Percentiles rank a stretch among this genome's conserved stretches.
Conservation (phyloP, 2,888 invertebrate genomes). For the Mesorhabditis spiculigera region DNA sequence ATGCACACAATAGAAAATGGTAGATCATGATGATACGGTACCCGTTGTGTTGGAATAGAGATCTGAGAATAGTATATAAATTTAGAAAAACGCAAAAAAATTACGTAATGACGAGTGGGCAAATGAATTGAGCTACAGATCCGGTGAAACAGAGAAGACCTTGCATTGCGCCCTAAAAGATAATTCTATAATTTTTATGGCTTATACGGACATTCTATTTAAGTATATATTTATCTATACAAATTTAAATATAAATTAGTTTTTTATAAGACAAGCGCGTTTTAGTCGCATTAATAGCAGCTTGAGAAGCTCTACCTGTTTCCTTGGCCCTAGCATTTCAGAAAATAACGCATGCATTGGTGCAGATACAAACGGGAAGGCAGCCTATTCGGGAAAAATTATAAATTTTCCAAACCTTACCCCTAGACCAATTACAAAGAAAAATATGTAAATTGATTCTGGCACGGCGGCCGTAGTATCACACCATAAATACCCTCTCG, state of each 20-base stretch:
- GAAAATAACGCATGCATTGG: constrained; percentile 1
- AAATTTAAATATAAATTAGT: too few relatives aligned
- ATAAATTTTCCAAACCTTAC: neutral
- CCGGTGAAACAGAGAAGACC: neutral
- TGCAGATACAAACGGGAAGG: neutral
- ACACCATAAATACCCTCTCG: neutral
- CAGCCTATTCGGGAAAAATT: neutral
- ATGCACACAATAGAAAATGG: neutral
- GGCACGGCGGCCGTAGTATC: neutral
- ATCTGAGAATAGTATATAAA: neutral
- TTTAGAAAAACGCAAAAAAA: too few relatives aligned
- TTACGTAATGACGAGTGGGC: neutral
- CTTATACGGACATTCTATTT: too few relatives aligned
- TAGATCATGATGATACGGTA: constrained; percentile 2
- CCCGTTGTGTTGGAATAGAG: neutral
- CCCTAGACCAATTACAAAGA: neutral
- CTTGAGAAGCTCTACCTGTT: neutral
- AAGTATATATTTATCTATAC: too few relatives aligned
- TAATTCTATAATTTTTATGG: neutral
- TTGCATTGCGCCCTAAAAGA: neutral
- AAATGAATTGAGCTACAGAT: neutral
- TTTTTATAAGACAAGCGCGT: neutral
- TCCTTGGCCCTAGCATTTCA: constrained; percentile 1
- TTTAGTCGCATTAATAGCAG: neutral
- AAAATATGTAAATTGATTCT: neutral